Base-by-base conservation (phyloP, 2,888 invertebrate genomes). In the Dicranocentrus wangi region DNA sequence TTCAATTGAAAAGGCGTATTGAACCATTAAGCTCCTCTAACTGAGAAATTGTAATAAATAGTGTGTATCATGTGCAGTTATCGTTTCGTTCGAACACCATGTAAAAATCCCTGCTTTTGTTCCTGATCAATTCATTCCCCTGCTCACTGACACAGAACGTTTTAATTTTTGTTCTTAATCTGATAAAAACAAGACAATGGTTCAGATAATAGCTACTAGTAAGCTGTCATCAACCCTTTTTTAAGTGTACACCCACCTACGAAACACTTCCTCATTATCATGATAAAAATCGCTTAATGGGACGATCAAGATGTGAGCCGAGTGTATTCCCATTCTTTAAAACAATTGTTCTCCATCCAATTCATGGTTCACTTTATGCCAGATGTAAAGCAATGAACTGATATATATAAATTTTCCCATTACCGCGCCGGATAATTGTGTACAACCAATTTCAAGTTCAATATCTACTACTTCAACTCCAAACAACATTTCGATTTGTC, bases 201-300 rank as follows among this genome's bases (percentile, higher is more conserved):
- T 23, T 27, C 23, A 3, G 23, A 55, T 19, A 55, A 55, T 21
- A 28, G 28, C 61, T 61, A 70, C 69, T 60, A 71, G 71, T 71
- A 70, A 58, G 60, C 79, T 79, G 75, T 76, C 76, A 66, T 76
- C 81, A 81, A 75, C 81, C 81, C 70, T 61, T 70, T 68, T 60
- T 55, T 60, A 70, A 65, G 60, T 68, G 10, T 70, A 81, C 75
- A 71, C 70, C 81, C 81, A 55, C 55, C 55, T 23, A 55, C 19
- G 21, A 55, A 55, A 55, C 8, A 21, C 55, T 10, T 55, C 21
- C 55, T 55, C 47, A 47, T 51, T 55, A 19, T 23, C 21, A 55
- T 55, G 55, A 55, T 55, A 23, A 3, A 3, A 55, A 55, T 10
- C 13, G n/a, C 15, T 47, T 19, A 55, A 55, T 55, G 19, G 47